Evolutionary conservation across 2,888 invertebrate genomes (phyloP).

Genomic region (Hyalella azteca): DNA sequence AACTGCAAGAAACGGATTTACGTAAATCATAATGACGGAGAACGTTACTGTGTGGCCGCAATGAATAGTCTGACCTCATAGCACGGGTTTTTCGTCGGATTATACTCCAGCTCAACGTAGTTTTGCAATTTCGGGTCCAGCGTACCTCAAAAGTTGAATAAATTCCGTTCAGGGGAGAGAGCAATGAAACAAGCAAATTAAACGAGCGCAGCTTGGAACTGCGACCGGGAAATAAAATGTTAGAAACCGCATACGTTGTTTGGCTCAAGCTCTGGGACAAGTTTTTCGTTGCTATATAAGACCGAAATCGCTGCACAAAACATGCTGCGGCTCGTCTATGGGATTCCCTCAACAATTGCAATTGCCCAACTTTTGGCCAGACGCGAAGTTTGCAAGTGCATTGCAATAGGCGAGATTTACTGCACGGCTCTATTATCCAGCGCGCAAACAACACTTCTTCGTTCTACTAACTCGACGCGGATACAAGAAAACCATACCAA

Average conservation of each 20-base stretch:
- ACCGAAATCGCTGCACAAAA: neutral
- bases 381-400: conserved; percentile 14
- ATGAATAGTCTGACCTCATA: no score
- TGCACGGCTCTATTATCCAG: neutral
- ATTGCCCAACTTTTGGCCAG: neutral
- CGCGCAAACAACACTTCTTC: neutral
- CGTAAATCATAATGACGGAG: no score
- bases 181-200: neutral
- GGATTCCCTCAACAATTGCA: conserved; percentile 23
- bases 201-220: neutral
- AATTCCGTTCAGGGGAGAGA: no score
- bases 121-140: no score
- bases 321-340: neutral
- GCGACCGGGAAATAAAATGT: neutral
- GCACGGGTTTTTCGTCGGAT: no score
- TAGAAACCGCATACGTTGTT: neutral
- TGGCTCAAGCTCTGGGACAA: neutral
- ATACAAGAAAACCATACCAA: neutral
- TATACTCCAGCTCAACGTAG: no score
- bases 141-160: no score
- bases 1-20: no score
- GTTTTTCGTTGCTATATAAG: neutral
- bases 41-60: no score
- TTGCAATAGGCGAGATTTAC: conserved; percentile 1
- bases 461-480: neutral